Evolutionary conservation across 2,888 invertebrate species (phyloP), one percentile per base, ranked within the genome.

Genomic region (Apomyelois bistriatella): DNA sequence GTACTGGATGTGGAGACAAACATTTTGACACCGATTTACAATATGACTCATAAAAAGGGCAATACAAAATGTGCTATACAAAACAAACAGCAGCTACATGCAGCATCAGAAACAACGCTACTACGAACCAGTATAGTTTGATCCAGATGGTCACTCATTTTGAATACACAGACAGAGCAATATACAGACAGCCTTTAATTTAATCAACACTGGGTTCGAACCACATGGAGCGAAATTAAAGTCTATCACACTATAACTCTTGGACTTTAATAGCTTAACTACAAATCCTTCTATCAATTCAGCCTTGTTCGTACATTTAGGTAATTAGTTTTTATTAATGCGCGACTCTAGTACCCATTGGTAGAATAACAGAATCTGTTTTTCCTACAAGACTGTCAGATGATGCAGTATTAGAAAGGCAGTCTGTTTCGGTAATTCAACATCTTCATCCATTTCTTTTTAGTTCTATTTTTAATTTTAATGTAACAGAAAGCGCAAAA

Each of bases 271-370:
- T 71, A 66, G 64, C 65, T 74, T 76, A 76, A 66, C 57, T 58
- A 66, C 74, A 79, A 79, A 83, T 82, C 82, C 79, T 71, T n/a
- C 73, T 72, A 85, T 85, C 79, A 80, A 83, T 82, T 80, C 74
- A 75, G 73, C 86, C 86, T 86, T 85, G 85, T 61, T 62, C 54
- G 72, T 74, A 75, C 79, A 80, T 82, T 85, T 72, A 77, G 79
- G 74, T 80, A 74, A 81, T 85, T 79, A 80, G 68, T 72, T 70
- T 76, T 78, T 72, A 74, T 78, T 70, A 67, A 64, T 68, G 55
- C 60, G 54, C 58, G 50, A 60, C 60, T 13, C 30, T 49, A 8
- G 28, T 38, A 15, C 48, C 17, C 48, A 37, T 36, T 35, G n/a
- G n/a, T n/a, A n/a, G n/a, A n/a, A n/a, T n/a, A n/a, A 16, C n/a